Percentiles rank a stretch among this genome's conserved stretches.
These are phyloP conservation scores for Parazoanthus darwini DNA, from an alignment of 92 coral and sea anemone species.

Conservation along the genomic window DNA sequence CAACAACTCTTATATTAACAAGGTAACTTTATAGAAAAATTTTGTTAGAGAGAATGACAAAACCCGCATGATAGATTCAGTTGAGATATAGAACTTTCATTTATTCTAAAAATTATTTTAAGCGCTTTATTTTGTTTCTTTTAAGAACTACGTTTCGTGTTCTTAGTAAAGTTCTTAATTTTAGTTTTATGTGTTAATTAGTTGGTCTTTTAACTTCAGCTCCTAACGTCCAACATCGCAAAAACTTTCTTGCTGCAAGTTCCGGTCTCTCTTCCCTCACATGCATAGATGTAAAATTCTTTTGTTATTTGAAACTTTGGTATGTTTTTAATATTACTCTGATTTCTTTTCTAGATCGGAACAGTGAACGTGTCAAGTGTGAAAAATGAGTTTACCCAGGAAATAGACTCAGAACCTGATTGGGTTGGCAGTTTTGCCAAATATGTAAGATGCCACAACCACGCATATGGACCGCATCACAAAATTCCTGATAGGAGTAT, in stretches of 20 bases:
- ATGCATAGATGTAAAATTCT: too few relatives aligned
- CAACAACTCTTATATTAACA: conserved; percentile 36
- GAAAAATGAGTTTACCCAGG: not conserved
- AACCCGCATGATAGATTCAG: too few relatives aligned
- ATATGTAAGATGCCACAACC: conserved; percentile 70
- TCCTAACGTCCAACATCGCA: too few relatives aligned
- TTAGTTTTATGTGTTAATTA: too few relatives aligned
- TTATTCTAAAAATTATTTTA: too few relatives aligned
- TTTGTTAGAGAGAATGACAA: not conserved
- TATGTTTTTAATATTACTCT: not conserved
- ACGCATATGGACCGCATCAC: conserved; percentile 50
- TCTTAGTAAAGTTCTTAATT: too few relatives aligned
- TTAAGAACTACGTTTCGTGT: too few relatives aligned
- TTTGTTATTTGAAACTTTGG: not conserved
- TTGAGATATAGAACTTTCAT: too few relatives aligned
- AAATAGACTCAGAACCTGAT: conserved; percentile 16
- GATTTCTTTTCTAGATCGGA: conserved; percentile 31
- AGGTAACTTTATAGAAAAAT: conserved; percentile 30
- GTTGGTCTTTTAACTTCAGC: too few relatives aligned
- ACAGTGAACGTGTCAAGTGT: conserved; percentile 15
- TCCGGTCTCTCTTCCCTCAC: too few relatives aligned
- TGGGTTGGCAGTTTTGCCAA: conserved; percentile 84
- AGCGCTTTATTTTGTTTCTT: too few relatives aligned
- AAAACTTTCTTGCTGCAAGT: too few relatives aligned
- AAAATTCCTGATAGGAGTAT: conserved; percentile 27